Percentiles rank a stretch among this genome's conserved stretches.
phyloP scores from a whole-genome alignment of 2,113 vertebrate species.

The Pagrus major region DNA sequence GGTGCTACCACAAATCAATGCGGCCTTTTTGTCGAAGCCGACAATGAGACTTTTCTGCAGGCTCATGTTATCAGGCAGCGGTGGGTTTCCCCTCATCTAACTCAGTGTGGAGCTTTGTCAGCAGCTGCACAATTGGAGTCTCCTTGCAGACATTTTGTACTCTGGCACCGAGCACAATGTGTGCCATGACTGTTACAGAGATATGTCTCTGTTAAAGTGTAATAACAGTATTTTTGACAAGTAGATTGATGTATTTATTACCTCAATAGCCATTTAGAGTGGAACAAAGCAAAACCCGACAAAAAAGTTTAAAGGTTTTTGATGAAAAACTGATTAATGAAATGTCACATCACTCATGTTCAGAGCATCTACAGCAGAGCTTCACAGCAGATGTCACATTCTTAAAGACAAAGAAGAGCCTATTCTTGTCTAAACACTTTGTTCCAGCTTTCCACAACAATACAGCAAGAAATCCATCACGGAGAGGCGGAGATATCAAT shows the following conservation, averaged over 20 bases:
- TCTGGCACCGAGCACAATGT: background rate
- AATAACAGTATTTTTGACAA: background rate
- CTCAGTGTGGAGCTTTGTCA: constrained; percentile 24
- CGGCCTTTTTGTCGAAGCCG: background rate
- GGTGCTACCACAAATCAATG: constrained; percentile 49
- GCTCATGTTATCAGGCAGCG: constrained; percentile 11
- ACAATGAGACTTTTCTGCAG: constrained; percentile 37
- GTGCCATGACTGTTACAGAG: background rate
- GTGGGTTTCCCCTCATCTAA: constrained; percentile 33
- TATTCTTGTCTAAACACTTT: background rate
- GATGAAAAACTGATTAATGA: background rate
- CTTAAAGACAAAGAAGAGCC: background rate
- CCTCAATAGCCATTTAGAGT: background rate
- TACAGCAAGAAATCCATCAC: constrained; percentile 14
- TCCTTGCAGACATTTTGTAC: background rate
- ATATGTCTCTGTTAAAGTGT: background rate
- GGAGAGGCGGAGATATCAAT: background rate
- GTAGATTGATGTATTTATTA: background rate
- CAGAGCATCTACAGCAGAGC: background rate
- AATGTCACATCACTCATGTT: background rate
- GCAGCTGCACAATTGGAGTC: constrained; percentile 10
- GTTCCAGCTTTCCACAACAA: background rate
- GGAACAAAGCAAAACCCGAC: background rate
- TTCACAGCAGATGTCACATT: background rate
- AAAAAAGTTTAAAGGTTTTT: background rate